Evolutionary conservation across 2,113 vertebrate genomes (phyloP), one percentile per base, ranked within the genome.

Genomic region (Lophius piscatorius): DNA sequence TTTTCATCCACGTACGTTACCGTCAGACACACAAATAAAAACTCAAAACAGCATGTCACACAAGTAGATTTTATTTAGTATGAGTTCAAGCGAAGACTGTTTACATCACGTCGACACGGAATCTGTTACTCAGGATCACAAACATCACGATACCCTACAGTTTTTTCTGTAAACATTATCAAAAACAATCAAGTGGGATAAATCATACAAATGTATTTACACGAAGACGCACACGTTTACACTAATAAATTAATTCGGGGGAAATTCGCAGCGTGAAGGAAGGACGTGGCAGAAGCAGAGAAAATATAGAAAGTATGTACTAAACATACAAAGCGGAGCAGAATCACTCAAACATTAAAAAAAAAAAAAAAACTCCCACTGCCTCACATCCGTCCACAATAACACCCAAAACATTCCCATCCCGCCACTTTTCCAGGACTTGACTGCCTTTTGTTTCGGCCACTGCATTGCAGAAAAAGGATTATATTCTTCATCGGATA

Each of bases 171-270:
- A 81, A 83, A 87, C 70, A 47, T 66, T 42, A 74, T 69, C 60
- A 74, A 75, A 85, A 71, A 66, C 48, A 63, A 78, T 66, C 47
- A 78, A 78, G 76, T 63, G 57, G 56, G 54, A 68, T 52, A 72
- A 55, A 75, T 50, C 47, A 70, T 59, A 78, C 35, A 21, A 50
- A 72, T 23, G 42, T 2, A 67, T 63, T 59, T 36, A 74, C 68
- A 76, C 13, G 29, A 58, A 49, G 31, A 67, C 17, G n/a, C n/a
- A 29, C 18, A 31, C 14, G 70, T 44, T 59, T 40, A 81, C 74
- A 81, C 42, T 34, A 76, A 86, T 84, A 85, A 81, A 80, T 83
- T 76, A 82, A 76, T 73, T 60, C 49, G 39, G 45, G 42, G 66
- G 16, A 68, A 58, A 64, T 56, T 41, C 6, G 42, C 55, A 46